Base-by-base conservation (phyloP, 2,888 invertebrate species). In the Drosophila mayaguana region DNA sequence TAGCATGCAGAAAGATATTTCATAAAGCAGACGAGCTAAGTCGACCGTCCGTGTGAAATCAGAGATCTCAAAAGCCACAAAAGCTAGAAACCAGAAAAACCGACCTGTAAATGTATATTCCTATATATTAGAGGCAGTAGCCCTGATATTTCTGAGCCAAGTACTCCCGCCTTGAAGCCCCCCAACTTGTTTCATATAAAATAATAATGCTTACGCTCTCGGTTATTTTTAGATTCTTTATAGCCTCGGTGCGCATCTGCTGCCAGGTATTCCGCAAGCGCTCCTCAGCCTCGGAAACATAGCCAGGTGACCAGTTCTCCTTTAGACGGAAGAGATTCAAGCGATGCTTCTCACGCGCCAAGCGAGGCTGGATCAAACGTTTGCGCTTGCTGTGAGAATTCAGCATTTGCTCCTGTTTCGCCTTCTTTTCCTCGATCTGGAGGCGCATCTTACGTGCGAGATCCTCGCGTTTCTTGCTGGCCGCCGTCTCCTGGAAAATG, bases 401-500 rank as follows among this genome's bases (percentile, higher is more conserved):
- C 6, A 79, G 54, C 62, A 88, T 76, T 50, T 83, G 93, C 85
- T 75, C 86, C 68, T 91, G 87, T 43, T 85, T 88, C 16, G 75
- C 78, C 18, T 77, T 81, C 72, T 90, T 94, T 91, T 68, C 92
- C 90, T 71, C 91, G 71, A 83, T 90, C 86, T 96, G 96, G 64
- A 96, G 95, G 16, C 96, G 94, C 80, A 96, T 94, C 22, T 95
- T 93, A 43, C 95, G 94, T 0, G 96, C 95, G 56, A 96, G 96
- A 89, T 96, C 96, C 69, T 96, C 96, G 53, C 97, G 94, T 0
- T 96, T 96, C 70, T 96, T 95, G 61, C 96, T 96, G 0, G 96
- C 95, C 0, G 95, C 95, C 0, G 97, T 97, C 78, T 95, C 95
- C 54, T 96, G 95, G 91, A 96, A 97, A 34, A 93, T 92, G 2